Evolutionary conservation across 2,888 invertebrate genomes (phyloP), one percentile per base, ranked within the genome.

Genomic region (Seira ritae): DNA sequence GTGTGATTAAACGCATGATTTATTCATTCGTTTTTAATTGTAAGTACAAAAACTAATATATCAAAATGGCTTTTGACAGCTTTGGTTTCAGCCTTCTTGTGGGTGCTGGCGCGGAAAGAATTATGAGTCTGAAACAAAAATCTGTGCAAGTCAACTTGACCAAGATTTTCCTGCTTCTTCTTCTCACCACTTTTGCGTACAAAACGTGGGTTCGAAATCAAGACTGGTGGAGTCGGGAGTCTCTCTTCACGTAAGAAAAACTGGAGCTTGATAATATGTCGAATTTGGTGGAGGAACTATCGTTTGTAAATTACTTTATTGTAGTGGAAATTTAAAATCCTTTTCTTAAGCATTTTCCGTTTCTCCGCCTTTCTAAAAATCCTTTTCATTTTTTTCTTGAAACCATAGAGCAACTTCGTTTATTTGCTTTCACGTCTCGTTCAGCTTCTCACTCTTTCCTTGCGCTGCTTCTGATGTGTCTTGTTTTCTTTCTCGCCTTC

Each of bases 61-160:
- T 87, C 85, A 87, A 84, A 84, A 78, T 80, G 78, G 65, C 37
- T 85, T 76, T 80, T 89, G 89, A 68, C 92, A 96, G 96, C 90
- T 93, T 96, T 90, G 96, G 96, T 0, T 94, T 94, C 90, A 95
- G 95, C 80, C 91, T 97, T 69, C 91, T 97, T 76, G 94, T 96
- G 24, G 95, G 93, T 0, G 94, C 94, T 90, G 96, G 96, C 0
- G 92, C 94, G 67, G 95, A 95, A 90, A 86, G 87, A 85, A 85
- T 89, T 84, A 87, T 88, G 83, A 85, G 82, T 77, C 77, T 81
- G 81, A 87, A 88, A 82, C 87, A 88, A 87, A 86, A 86, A 85
- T 86, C 86, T 85, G 76, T 84, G 65, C 84, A 84, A 85, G 80
- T 88, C 86, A 90, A 94, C 88, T 90, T 94, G 88, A 94, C 94